Evolutionary conservation across 1,140 invertebrate species (phyloP), one percentile per base, ranked within the genome.

Genomic region (Bombus ignitus): DNA sequence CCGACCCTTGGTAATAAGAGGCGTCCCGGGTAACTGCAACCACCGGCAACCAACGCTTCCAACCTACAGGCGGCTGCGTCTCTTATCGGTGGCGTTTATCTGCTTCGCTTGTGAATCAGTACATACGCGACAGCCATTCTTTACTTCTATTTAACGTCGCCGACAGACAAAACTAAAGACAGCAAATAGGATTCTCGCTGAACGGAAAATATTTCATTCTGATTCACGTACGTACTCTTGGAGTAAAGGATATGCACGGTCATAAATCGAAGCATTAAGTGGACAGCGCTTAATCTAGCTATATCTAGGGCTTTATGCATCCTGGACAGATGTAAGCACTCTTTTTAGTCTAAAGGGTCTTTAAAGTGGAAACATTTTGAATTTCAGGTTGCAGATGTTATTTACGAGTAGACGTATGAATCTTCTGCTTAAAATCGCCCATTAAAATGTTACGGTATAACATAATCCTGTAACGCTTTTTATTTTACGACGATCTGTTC

Each of bases 1-100:
- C 76, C 87, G 83, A 88, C 79, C 72, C 68, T 72, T 47, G 77
- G 83, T 90, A 92, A 92, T 91, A 92, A 90, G 83, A 73, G 87
- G 82, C 76, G 87, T 62, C 77, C 77, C 28, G 74, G 80, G 59
- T 78, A 78, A 88, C 79, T 84, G 47, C 81, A 59, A 37, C 42
- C 62, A 70, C 28, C 65, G 44, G 37, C 73, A 37, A 83, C 75
- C n/a, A 57, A 85, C 57, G 62, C 71, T 76, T 74, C 70, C 32
- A 87, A 79, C 44, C 28, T 22, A 37, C 18, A 35, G 66, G 32
- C 57, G 37, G 73, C 47, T 28, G 65, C 22, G 70, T 44, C 37
- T 25, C 81, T 89, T 90, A 90, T 90, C 81, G 70, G n/a, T 28
- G 47, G n/a, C 47, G 75, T 37, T 82, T 82, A 90, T 87, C 75